Conservation (phyloP, 2,113 vertebrate genomes). For the Zeus faber region DNA sequence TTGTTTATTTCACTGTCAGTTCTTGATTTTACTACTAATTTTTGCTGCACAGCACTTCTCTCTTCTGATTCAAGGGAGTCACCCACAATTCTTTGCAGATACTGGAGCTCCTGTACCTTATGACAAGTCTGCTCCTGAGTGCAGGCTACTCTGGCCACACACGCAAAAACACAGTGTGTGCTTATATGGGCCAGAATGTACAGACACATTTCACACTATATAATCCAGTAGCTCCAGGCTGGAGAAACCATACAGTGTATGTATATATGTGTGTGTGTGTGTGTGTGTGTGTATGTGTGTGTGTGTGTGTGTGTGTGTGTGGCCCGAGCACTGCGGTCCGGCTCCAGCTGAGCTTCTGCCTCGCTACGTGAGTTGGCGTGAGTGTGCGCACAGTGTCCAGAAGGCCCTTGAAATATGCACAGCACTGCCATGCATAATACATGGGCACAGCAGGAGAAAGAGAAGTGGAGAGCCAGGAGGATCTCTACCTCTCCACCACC, state of each 20-base stretch:
- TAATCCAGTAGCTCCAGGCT: too few species aligned
- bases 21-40: background rate
- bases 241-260: background rate
- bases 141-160: background rate
- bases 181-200: too few species aligned
- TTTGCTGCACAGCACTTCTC: slow-evolving; percentile 24
- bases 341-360: slow-evolving; percentile 1
- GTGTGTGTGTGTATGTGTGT: slow-evolving; percentile 25
- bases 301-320: slow-evolving; percentile 22
- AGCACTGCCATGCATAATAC: slow-evolving; percentile 70
- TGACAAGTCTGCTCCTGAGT: slow-evolving; percentile 4
- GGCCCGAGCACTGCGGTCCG: background rate
- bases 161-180: background rate
- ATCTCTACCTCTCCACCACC: slow-evolving; percentile 57
- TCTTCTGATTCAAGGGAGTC: slow-evolving; percentile 47
- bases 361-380: background rate
- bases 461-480: slow-evolving; percentile 57
- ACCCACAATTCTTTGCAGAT: slow-evolving; percentile 59
- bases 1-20: background rate
- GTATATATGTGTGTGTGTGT: background rate
- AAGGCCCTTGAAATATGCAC: slow-evolving; percentile 73
- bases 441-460: slow-evolving; percentile 68
- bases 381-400: slow-evolving; percentile 49
- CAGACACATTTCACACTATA: too few species aligned
- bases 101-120: slow-evolving; percentile 39